These are phyloP conservation scores for Drosophila antonietae DNA, from an alignment of 2,888 invertebrate genomes.

Conservation along the genomic window DNA sequence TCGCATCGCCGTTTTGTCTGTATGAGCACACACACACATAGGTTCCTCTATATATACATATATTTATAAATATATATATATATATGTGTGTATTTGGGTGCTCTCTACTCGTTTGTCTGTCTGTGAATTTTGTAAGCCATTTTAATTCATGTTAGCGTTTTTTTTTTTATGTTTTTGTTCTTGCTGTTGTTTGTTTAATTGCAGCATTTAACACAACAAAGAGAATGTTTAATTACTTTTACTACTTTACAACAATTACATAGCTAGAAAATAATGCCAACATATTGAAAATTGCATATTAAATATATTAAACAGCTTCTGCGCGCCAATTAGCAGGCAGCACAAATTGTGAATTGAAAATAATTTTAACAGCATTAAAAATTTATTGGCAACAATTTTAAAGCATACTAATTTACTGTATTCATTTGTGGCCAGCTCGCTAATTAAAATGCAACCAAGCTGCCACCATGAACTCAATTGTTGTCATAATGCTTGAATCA, in stretches of 20 bases:
- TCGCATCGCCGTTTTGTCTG: conserved; percentile 4
- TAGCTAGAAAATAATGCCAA: conserved; percentile 54
- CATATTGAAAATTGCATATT: conserved; percentile 52
- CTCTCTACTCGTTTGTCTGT: conserved; percentile 29
- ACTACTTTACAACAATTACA: conserved; percentile 64
- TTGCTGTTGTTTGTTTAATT: conserved; percentile 59
- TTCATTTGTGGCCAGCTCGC: conserved; percentile 36
- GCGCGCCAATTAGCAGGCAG: conserved; percentile 33
- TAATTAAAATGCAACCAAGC: conserved; percentile 63
- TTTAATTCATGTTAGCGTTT: conserved; percentile 78
- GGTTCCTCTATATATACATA: neutral
- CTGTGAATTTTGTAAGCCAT: conserved; percentile 67
- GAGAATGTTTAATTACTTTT: conserved; percentile 64
- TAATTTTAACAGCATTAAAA: conserved; percentile 46
- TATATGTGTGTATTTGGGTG: conserved; percentile 17
- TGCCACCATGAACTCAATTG: conserved; percentile 57
- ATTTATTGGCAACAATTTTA: conserved; percentile 36
- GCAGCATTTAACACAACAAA: conserved; percentile 75
- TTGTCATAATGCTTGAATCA: conserved; percentile 70
- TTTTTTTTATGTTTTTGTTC: neutral
- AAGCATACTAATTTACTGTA: conserved; percentile 48
- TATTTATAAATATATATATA: neutral
- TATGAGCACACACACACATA: neutral
- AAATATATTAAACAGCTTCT: conserved; percentile 24
- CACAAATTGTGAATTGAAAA: conserved; percentile 32